A percentile compares a stretch with the other conserved stretches of the same genome.
phyloP scores from a whole-genome alignment of 2,888 invertebrate species.

The Dexiosoma caninum region DNA sequence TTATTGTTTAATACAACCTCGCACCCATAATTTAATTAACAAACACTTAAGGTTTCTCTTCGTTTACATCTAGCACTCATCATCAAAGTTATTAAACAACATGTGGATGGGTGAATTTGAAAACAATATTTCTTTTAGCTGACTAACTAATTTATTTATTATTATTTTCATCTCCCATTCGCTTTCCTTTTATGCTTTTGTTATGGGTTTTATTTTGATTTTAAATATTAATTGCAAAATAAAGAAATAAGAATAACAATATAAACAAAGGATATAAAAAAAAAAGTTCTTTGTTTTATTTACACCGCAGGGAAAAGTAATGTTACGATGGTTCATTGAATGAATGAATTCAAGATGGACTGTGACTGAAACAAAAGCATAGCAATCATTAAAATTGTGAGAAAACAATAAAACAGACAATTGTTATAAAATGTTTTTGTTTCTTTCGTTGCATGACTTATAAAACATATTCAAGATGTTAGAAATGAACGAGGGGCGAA shows the following conservation, averaged over 20 bases:
- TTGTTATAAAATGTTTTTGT: constrained; percentile 63
- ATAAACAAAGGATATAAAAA: no score
- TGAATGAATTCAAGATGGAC: constrained; percentile 63
- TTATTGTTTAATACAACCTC: background rate
- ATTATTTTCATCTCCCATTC: background rate
- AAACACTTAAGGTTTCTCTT: background rate
- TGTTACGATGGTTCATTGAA: constrained; percentile 73
- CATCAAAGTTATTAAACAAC: background rate
- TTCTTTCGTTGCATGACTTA: constrained; percentile 8
- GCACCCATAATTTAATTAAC: constrained; percentile 10
- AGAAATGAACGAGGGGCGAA: no score
- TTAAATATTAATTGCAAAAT: constrained; percentile 4
- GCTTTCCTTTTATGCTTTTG: background rate
- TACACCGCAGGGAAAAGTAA: constrained; percentile 74
- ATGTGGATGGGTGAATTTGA: background rate
- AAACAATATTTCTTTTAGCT: constrained; percentile 34
- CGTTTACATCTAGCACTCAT: background rate
- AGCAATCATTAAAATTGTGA: constrained; percentile 62
- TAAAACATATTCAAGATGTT: background rate
- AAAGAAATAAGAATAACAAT: background rate
- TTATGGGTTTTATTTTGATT: constrained; percentile 27
- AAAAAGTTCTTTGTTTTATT: constrained; percentile 52
- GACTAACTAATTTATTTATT: constrained; percentile 46
- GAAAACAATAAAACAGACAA: constrained; percentile 70
- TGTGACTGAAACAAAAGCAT: constrained; percentile 25